Evolutionary conservation across 1,140 invertebrate genomes (phyloP), one percentile per base, ranked within the genome.

Genomic region (Micrasema minimum): DNA sequence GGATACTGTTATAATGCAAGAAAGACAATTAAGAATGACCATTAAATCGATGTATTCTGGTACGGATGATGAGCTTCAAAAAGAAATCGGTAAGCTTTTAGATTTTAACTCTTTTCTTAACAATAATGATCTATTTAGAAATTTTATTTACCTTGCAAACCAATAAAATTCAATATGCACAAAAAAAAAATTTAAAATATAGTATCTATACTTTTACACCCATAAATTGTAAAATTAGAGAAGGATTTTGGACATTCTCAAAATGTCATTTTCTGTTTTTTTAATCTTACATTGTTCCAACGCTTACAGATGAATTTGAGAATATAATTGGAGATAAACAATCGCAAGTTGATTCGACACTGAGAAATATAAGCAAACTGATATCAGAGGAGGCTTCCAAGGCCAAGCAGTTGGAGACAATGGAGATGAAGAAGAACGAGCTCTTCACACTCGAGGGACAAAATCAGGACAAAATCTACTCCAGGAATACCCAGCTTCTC

Each of bases 1-100:
- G 76, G 83, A 79, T 71, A 83, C 71, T 75, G 80, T 51, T 62
- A 79, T 83, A 66, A 81, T 81, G 46, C 84, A 85, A 77, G 79
- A 87, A 61, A 66, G 83, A 66, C 84, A 85, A 71, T 76, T 89
- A 38, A 82, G 85, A 77, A 82, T 83, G 72, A 81, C 78, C 26
- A 89, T 91, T 69, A 83, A 87, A 68, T 81, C 85, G 51, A 78
- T 90, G 41, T 90, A 88, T 79, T 77, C 88, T 75, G 89, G 89
- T 4, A 82, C 88, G 37, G 83, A 87, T 72, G 81, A 85, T 46
- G 87, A 91, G 62, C 83, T 95, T 37, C 80, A 89, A 48, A 77
- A 87, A 41, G 86, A 86, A 75, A 88, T 94, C 50, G 77, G 82
- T 85, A 78, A 77, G 74, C 26, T 31, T 31, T 4, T 31, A 31